Evolutionary conservation across 2,888 invertebrate genomes (phyloP), one percentile per base, ranked within the genome.

Genomic region (Timema cristinae): DNA sequence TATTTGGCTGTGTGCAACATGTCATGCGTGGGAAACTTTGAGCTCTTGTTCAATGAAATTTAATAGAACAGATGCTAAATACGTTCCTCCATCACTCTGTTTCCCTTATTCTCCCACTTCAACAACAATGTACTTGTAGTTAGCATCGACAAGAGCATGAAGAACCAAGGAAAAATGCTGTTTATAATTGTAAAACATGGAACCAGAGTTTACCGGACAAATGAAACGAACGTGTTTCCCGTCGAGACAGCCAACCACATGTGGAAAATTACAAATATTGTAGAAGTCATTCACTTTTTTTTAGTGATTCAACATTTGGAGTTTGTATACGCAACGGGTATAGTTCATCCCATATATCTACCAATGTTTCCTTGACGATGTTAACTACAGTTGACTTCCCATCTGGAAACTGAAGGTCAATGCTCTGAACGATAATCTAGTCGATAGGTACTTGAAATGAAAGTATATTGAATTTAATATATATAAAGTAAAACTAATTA

Each of bases 81-180:
- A 52, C 52, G 52, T 52, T 52, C 52, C 52, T 52, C 52, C 9
- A 52, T 9, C 52, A 10, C 52, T 10, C 13, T 52, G 52, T 52
- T 52, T 52, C 52, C 9, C 9, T 10, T 52, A 52, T 52, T 10
- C 52, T 13, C 13, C 52, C 13, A 52, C 52, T 9, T 52, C 52
- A 52, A 52, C 52, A 52, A 13, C 52, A 52, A 52, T 52, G 52
- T 52, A 52, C 52, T 13, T 52, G 13, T 52, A 10, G 52, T 52
- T 52, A 52, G 52, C 52, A 9, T 52, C 52, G 13, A 52, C 52
- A 52, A 52, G 52, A 13, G 52, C 13, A 9, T 52, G 52, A 52
- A 52, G n/a, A 52, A 52, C 52, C 13, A 52, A 52, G 13, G 52
- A 52, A 52, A 52, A 52, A 52, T 52, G 52, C 52, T 52, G 52